phyloP scores from a whole-genome alignment of 2,113 vertebrate species.

The Podiceps cristatus region DNA sequence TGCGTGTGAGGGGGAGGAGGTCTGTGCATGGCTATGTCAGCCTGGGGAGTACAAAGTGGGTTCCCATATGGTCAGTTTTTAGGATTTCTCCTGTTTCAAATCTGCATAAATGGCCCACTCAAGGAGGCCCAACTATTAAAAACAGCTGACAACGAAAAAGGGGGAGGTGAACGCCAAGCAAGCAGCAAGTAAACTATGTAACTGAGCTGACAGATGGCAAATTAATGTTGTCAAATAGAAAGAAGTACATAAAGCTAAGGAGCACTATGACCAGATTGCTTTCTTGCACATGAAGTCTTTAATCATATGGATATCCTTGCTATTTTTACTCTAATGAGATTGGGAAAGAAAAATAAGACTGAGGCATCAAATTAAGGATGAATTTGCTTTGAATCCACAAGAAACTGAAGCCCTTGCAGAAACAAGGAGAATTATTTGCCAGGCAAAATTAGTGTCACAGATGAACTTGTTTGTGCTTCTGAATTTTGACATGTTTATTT shows the following conservation, averaged over 20 bases:
- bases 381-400: conserved; percentile 69
- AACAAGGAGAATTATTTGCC: conserved; percentile 50
- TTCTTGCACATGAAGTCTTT: conserved; percentile 62
- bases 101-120: conserved; percentile 59
- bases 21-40: conserved; percentile 27
- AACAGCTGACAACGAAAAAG: conserved; percentile 59
- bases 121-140: conserved; percentile 62
- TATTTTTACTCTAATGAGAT: conserved; percentile 75
- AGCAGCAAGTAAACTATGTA: conserved; percentile 65
- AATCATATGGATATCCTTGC: conserved; percentile 62
- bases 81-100: conserved; percentile 60
- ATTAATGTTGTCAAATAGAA: conserved; percentile 74
- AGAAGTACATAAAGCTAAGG: conserved; percentile 65
- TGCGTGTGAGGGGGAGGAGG: not conserved
- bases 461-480: conserved; percentile 64
- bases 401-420: conserved; percentile 49
- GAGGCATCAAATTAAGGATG: conserved; percentile 58
- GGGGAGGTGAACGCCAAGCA: conserved; percentile 46
- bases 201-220: conserved; percentile 73
- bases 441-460: conserved; percentile 50
- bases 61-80: conserved; percentile 48
- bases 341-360: conserved; percentile 59
- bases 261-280: conserved; percentile 65
- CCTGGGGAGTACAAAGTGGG: not conserved
- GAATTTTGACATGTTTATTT: conserved; percentile 57